Evolutionary conservation across 2,888 invertebrate species (phyloP).

Genomic region (Calliopum simillimum): DNA sequence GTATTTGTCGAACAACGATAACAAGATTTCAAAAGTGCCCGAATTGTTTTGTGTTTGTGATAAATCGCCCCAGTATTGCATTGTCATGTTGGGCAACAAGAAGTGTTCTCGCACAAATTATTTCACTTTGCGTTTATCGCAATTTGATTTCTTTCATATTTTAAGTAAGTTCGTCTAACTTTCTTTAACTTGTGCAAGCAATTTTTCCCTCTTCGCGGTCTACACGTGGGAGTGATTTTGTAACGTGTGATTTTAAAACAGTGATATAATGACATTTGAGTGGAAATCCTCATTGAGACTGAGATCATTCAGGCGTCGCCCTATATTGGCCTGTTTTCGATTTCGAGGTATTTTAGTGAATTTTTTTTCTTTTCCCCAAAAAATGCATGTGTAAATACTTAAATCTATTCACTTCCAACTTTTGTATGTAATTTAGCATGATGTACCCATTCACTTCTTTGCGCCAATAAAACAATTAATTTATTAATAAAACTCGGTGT

Average conservation of each 20-base stretch:
- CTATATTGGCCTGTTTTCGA: slow-evolving; percentile 47
- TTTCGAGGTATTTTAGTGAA: slow-evolving; percentile 45
- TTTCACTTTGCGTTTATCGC: slow-evolving; percentile 59
- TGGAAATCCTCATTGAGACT: slow-evolving; percentile 38
- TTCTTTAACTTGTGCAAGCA: not conserved
- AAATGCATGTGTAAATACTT: not conserved
- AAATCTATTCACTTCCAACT: not conserved
- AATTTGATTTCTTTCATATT: slow-evolving; percentile 58
- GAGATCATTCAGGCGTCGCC: slow-evolving; percentile 36
- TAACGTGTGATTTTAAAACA: not conserved
- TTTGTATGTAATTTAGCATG: too few species aligned
- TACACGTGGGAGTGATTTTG: not conserved
- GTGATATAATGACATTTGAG: slow-evolving; percentile 44
- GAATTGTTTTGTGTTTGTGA: too few species aligned
- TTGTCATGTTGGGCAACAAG: slow-evolving; percentile 58
- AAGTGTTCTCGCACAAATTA: slow-evolving; percentile 58
- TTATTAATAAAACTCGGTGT: too few species aligned
- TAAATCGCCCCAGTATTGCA: slow-evolving; percentile 4
- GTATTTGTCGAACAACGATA: too few species aligned
- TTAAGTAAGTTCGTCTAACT: slow-evolving; percentile 55
- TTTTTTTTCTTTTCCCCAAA: slow-evolving; percentile 4
- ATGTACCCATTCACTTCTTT: too few species aligned
- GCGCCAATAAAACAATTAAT: too few species aligned
- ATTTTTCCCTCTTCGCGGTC: not conserved
- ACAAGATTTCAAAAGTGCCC: too few species aligned